Evolutionary conservation across 2,113 vertebrate genomes (phyloP).

Genomic region (Tretioscincus oriximinensis): DNA sequence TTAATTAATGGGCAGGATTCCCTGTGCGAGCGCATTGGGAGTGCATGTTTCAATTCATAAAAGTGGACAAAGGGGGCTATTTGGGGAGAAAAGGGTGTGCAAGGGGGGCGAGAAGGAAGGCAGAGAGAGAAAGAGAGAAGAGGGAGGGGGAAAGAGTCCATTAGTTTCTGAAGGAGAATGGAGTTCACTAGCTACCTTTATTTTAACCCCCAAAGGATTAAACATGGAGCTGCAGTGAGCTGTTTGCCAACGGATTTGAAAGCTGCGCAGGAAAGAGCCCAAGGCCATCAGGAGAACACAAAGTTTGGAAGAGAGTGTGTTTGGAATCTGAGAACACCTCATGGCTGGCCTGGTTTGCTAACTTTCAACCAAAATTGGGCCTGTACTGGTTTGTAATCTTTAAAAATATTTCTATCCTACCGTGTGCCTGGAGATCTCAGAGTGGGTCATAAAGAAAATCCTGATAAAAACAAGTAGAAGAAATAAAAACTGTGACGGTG

Average conservation of each 20-base stretch:
- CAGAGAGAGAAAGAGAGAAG: slow-evolving; percentile 16
- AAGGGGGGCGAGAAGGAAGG: not conserved
- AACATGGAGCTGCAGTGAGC: slow-evolving; percentile 62
- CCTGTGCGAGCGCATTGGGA: slow-evolving; percentile 76
- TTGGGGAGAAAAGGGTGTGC: slow-evolving; percentile 49
- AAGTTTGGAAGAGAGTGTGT: slow-evolving; percentile 57
- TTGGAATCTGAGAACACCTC: slow-evolving; percentile 46
- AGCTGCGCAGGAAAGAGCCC: slow-evolving; percentile 62
- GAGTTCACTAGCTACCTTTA: slow-evolving; percentile 76
- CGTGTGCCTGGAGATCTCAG: too few relatives aligned
- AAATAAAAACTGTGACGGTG: too few relatives aligned
- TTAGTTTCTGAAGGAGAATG: slow-evolving; percentile 76
- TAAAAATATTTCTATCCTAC: too few relatives aligned
- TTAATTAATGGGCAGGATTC: slow-evolving; percentile 84
- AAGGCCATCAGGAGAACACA: slow-evolving; percentile 66
- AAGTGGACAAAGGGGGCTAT: slow-evolving; percentile 80
- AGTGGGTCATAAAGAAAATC: too few relatives aligned
- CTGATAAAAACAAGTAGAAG: too few relatives aligned
- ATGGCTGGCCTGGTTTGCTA: not conserved
- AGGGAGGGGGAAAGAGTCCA: slow-evolving; percentile 56
- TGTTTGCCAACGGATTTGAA: slow-evolving; percentile 65
- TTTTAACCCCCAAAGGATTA: slow-evolving; percentile 76
- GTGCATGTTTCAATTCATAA: slow-evolving; percentile 83
- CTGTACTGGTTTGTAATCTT: not conserved
- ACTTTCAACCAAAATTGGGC: not conserved